These are phyloP conservation scores for Drosophila buzzatii DNA, from an alignment of 2,888 invertebrate species.

Conservation along the genomic window DNA sequence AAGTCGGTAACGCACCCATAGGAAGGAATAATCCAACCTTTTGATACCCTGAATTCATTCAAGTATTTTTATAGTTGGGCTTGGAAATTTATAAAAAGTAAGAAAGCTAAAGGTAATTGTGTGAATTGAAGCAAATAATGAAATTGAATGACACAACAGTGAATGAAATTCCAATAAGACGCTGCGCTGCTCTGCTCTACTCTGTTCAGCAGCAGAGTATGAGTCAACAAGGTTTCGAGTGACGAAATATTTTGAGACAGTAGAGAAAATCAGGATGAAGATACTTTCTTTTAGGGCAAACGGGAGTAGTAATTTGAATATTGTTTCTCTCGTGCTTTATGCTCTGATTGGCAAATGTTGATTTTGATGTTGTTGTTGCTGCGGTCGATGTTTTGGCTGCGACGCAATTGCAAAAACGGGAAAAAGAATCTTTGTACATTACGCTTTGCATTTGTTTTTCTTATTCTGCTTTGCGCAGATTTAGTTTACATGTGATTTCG, in stretches of 20 bases:
- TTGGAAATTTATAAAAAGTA: not conserved
- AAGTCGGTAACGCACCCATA: not conserved
- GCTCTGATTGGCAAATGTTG: slow-evolving; percentile 47
- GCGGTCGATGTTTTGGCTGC: slow-evolving; percentile 59
- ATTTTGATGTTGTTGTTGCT: slow-evolving; percentile 28
- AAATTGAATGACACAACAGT: slow-evolving; percentile 44
- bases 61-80: slow-evolving; percentile 7
- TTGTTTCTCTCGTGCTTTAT: slow-evolving; percentile 43
- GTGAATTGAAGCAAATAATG: slow-evolving; percentile 28
- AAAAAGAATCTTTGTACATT: slow-evolving; percentile 47
- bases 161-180: slow-evolving; percentile 68
- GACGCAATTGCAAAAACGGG: slow-evolving; percentile 71
- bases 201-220: slow-evolving; percentile 45
- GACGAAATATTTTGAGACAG: slow-evolving; percentile 35
- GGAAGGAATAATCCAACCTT: not conserved
- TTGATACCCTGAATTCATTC: slow-evolving; percentile 40
- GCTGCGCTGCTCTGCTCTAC: slow-evolving; percentile 13
- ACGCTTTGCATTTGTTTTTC: slow-evolving; percentile 47
- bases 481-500: slow-evolving; percentile 50
- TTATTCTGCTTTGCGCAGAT: slow-evolving; percentile 54
- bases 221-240: slow-evolving; percentile 70
- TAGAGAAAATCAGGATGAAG: slow-evolving; percentile 38
- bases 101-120: not conserved
- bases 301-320: slow-evolving; percentile 27
- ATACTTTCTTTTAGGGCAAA: slow-evolving; percentile 22